These are phyloP conservation scores for Epinephelus cyanopodus DNA, from an alignment of 2,113 vertebrate genomes.

Conservation along the genomic window DNA sequence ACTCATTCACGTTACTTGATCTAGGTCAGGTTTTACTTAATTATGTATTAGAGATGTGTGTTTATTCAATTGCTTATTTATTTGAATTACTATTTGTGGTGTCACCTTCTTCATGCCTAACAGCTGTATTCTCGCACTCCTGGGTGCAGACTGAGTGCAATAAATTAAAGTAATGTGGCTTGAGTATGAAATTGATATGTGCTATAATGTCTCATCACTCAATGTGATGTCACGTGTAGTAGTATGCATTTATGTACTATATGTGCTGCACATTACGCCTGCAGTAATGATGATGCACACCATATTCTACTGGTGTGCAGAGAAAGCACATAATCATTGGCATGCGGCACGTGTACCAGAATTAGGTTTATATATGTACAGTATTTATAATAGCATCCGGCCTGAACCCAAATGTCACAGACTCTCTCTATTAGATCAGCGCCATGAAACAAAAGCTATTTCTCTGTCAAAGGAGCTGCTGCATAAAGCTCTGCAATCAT, in stretches of 20 bases:
- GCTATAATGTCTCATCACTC: constrained; percentile 11
- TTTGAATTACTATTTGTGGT: constrained; percentile 37
- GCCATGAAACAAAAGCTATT: constrained; percentile 63
- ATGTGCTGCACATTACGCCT: constrained; percentile 16
- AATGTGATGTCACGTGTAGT: constrained; percentile 28
- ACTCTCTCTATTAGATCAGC: constrained; percentile 58
- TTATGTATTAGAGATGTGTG: constrained; percentile 62
- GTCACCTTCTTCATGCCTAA: constrained; percentile 18
- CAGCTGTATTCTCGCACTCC: constrained; percentile 20
- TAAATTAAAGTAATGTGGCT: constrained; percentile 29
- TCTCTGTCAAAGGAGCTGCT: constrained; percentile 57
- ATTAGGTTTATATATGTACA: constrained; percentile 39
- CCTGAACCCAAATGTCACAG: constrained; percentile 58
- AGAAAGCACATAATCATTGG: constrained; percentile 45
- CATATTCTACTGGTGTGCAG: constrained; percentile 23
- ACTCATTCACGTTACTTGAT: constrained; percentile 66
- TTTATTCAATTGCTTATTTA: constrained; percentile 63
- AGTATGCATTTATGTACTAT: constrained; percentile 22
- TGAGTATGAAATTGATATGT: constrained; percentile 37
- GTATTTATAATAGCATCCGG: constrained; percentile 41
- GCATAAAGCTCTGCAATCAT: constrained; percentile 67
- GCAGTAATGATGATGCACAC: constrained; percentile 9
- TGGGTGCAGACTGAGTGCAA: constrained; percentile 26
- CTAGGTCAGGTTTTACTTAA: constrained; percentile 63
- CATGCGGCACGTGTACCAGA: constrained; percentile 24